These are phyloP conservation scores for Sphaerophoria rueppellii DNA, from an alignment of 2,888 invertebrate genomes.

Conservation along the genomic window DNA sequence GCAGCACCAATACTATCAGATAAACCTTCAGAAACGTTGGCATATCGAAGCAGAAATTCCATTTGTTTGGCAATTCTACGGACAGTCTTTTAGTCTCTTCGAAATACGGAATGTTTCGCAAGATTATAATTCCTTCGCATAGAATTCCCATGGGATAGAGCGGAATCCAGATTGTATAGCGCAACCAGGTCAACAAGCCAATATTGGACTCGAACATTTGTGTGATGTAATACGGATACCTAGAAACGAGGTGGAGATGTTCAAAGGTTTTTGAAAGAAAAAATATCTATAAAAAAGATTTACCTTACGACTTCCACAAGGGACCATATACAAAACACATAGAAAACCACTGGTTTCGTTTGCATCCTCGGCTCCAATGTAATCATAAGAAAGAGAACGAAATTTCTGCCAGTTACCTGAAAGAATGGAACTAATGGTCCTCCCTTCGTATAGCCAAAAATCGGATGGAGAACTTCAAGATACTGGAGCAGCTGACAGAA, in stretches of 20 bases:
- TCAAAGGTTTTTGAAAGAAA: too few species aligned
- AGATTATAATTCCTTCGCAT: conserved; percentile 91
- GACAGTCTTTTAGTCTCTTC: conserved; percentile 91
- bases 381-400: conserved; percentile 91
- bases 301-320: conserved; percentile 92
- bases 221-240: conserved; percentile 96
- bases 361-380: conserved; percentile 94
- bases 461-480: conserved; percentile 93
- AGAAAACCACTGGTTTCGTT: conserved; percentile 92
- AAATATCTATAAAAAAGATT: conserved; percentile 42
- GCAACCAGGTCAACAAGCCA: conserved; percentile 92
- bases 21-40: conserved; percentile 91
- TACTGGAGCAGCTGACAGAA: conserved; percentile 92
- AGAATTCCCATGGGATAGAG: conserved; percentile 95
- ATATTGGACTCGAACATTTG: conserved; percentile 90
- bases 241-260: conserved; percentile 80
- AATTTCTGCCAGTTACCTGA: conserved; percentile 91
- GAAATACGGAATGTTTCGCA: conserved; percentile 94
- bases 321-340: conserved; percentile 93
- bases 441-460: conserved; percentile 94
- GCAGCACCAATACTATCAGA: conserved; percentile 88
- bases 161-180: conserved; percentile 96
- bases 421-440: conserved; percentile 87
- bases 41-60: conserved; percentile 94
- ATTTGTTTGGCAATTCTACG: conserved; percentile 90